A percentile compares a stretch with the other conserved stretches of the same genome.
Conservation (phyloP, 2,888 invertebrate genomes). For the Drosophila phalerata region DNA sequence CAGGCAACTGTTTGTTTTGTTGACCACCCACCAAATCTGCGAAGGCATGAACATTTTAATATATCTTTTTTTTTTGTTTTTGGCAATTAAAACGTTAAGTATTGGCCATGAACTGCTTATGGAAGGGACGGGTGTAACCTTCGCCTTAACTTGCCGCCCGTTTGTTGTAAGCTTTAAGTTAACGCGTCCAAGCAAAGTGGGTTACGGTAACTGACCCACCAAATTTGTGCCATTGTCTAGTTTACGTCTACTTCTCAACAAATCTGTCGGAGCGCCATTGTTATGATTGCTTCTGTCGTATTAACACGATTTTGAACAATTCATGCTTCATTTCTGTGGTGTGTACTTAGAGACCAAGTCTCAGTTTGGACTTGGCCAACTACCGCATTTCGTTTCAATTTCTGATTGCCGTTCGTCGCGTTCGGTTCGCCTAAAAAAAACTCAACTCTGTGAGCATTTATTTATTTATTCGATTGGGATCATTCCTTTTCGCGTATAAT, state of each 20-base stretch:
- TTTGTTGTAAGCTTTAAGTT: constrained; percentile 32
- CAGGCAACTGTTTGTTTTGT: constrained; percentile 6
- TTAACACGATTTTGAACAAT: constrained; percentile 75
- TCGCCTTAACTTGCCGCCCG: constrained; percentile 53
- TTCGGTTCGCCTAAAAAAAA: constrained; percentile 47
- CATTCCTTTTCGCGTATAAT: constrained; percentile 25
- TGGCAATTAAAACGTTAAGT: constrained; percentile 37
- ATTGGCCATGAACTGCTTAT: constrained; percentile 51
- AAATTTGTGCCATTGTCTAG: constrained; percentile 60
- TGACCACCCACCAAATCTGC: constrained; percentile 20
- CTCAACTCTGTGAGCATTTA: not conserved
- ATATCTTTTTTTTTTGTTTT: not conserved
- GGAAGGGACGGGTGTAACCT: constrained; percentile 53
- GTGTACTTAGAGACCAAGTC: constrained; percentile 44
- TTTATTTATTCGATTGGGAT: constrained; percentile 1
- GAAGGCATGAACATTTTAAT: not conserved
- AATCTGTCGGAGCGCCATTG: constrained; percentile 58
- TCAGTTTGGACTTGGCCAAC: constrained; percentile 33
- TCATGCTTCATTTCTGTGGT: constrained; percentile 50
- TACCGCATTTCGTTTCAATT: constrained; percentile 78
- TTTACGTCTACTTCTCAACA: constrained; percentile 49
- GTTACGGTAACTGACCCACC: constrained; percentile 67
- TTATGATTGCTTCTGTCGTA: constrained; percentile 57
- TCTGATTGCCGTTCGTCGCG: constrained; percentile 63
- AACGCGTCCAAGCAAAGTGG: constrained; percentile 42